Evolutionary conservation across 2,113 vertebrate species (phyloP), one percentile per base, ranked within the genome.

Genomic region (Brachyistius frenatus): DNA sequence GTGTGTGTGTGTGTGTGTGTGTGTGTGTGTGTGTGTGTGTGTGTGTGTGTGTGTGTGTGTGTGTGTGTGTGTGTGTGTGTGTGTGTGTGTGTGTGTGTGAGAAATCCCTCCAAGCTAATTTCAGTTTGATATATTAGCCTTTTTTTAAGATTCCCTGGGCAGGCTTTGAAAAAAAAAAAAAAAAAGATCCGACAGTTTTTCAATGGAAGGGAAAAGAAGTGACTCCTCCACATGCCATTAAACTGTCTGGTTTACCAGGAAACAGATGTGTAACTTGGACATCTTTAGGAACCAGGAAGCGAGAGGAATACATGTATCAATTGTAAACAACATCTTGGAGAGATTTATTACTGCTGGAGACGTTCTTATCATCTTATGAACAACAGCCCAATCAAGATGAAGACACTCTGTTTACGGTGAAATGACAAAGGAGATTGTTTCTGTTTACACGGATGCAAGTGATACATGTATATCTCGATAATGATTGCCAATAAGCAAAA

Each of bases 211-310:
- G 60, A 23, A 49, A 23, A 46, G 13, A 44, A 60, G 46, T 5
- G 35, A 55, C 53, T 72, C 39, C 44, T 76, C 61, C 47, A 79
- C 41, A 33, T 71, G 41, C 41, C 44, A 75, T 89, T 80, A 81
- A 88, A 75, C 49, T 60, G 78, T 82, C 82, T 69, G 60, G 35
- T 66, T 23, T 72, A 81, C 64, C 4, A 7, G 73, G 37, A 84
- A 80, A 82, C 83, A 89, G 81, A 88, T 86, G 86, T 66, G 36
- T 6, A 23, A 72, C 33, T 76, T 77, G 73, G 46, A 81, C 31
- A 50, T 69, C 52, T 53, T 56, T 64, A 36, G 44, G 15, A 70
- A 66, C 47, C 56, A 62, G 6, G n/a, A 56, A 74, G 54, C 55
- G 68, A 66, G 39, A 50, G 37, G 5, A 73, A 81, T 8, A 46